Base-by-base conservation (phyloP, 2,888 invertebrate genomes). In the Phengaris arion region DNA sequence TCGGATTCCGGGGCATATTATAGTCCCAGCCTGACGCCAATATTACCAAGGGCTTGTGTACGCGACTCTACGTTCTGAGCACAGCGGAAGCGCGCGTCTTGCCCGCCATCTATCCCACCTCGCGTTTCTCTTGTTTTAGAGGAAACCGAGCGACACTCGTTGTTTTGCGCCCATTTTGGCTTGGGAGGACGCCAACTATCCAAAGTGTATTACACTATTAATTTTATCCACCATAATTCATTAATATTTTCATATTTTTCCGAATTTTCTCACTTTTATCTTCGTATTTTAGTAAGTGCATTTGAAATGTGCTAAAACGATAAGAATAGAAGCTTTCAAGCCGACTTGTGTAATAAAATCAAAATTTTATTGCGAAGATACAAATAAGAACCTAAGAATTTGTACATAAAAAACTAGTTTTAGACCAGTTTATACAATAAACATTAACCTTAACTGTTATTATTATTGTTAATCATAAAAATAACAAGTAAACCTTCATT, bases 51-150 rank as follows among this genome's bases (percentile, higher is more conserved):
- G 64, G 35, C 35, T 64, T 64, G 12, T 64, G 78, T 74, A 59
- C 54, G 51, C 76, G 79, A 76, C 52, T 79, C 82, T 82, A 82
- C 81, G 52, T 73, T 74, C 77, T 77, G 79, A 68, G 82, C 78
- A 80, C 80, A 87, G 86, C 93, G 92, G 91, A 92, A 92, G 89
- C 86, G 81, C 83, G 86, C 86, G 87, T 90, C 90, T 81, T 81
- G 81, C 89, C 83, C 89, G 89, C 91, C 93, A 92, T 93, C 92
- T 91, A 93, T 91, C 88, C 87, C 84, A 85, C 85, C 86, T 85
- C 81, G 85, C 85, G 80, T 85, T 92, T 85, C 88, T 92, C 91
- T 92, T 91, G 89, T 92, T 92, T 89, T 89, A 89, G 84, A 91
- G 91, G 92, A 92, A 92, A 85, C 86, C 86, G 83, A 85, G 86